Evolutionary conservation across 2,797 vertebrate genomes (phyloP).

Genomic region (Simalia tracyae): DNA sequence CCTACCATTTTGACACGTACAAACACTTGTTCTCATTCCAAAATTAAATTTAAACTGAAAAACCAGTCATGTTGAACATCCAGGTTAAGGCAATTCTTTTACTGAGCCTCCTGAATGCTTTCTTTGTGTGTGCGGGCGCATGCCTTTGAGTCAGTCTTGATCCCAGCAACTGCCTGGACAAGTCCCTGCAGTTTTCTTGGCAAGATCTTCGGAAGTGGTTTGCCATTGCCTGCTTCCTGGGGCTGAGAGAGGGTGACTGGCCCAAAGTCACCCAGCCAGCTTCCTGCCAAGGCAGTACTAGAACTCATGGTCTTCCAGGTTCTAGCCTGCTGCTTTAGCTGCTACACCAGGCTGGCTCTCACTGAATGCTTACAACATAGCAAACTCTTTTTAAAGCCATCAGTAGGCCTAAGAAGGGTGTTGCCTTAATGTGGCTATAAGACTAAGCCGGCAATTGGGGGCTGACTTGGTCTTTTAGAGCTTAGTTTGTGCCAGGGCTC

Average conservation of each 20-base stretch:
- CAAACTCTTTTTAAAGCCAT: background rate
- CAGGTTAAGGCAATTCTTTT: background rate
- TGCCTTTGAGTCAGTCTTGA: no score
- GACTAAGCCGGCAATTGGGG: background rate
- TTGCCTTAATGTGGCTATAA: background rate
- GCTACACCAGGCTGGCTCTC: background rate
- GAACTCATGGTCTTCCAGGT: background rate
- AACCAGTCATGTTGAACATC: background rate
- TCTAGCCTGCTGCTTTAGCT: background rate
- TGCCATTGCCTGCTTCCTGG: no score
- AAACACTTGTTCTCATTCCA: background rate
- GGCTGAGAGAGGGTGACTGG: no score
- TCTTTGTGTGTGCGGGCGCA: background rate
- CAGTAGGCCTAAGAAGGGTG: background rate
- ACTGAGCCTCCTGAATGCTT: background rate
- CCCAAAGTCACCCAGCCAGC: no score
- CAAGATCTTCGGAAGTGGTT: no score
- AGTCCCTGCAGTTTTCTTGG: no score
- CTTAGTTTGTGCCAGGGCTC: background rate
- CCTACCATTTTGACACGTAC: background rate
- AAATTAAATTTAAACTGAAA: background rate
- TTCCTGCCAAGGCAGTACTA: background rate
- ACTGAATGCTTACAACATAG: background rate
- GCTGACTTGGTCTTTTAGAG: background rate
- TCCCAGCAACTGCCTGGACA: no score